phyloP scores from a whole-genome alignment of 2,113 vertebrate species.

The Tamias sibiricus region DNA sequence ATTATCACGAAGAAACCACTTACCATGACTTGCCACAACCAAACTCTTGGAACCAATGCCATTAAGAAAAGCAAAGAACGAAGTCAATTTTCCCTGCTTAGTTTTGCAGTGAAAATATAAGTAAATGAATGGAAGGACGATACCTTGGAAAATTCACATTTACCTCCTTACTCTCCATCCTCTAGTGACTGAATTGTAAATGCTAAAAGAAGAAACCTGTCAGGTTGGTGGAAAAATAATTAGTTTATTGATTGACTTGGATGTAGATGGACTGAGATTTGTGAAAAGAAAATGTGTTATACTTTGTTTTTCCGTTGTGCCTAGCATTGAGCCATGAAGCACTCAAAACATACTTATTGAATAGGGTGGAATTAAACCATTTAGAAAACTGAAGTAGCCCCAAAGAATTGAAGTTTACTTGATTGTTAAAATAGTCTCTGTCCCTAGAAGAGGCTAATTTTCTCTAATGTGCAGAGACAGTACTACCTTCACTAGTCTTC shows the following conservation, averaged over 20 bases:
- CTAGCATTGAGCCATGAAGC: background rate
- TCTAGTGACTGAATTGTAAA: conserved; percentile 58
- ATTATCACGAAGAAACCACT: conserved; percentile 56
- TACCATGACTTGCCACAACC: conserved; percentile 72
- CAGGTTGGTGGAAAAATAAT: conserved; percentile 72
- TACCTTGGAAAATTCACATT: conserved; percentile 56
- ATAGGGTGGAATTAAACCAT: background rate
- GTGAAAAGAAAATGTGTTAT: background rate
- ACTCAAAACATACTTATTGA: conserved; percentile 21
- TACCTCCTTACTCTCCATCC: conserved; percentile 47
- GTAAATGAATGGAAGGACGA: conserved; percentile 66
- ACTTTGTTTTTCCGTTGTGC: conserved; percentile 17
- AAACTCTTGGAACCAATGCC: conserved; percentile 50
- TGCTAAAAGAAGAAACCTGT: conserved; percentile 65
- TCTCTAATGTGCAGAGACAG: background rate
- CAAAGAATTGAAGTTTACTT: background rate
- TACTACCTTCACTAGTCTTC: background rate
- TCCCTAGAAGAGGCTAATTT: background rate
- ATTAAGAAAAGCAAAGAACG: conserved; percentile 71
- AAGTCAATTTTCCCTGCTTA: conserved; percentile 64
- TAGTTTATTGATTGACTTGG: background rate
- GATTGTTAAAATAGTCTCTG: background rate
- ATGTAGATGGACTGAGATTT: conserved; percentile 4
- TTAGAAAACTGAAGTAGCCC: conserved; percentile 28
- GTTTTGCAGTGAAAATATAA: conserved; percentile 76